A percentile compares a stretch with the other conserved stretches of the same genome.
phyloP scores from a whole-genome alignment of 2,113 vertebrate genomes.

The Ovis canadensis region DNA sequence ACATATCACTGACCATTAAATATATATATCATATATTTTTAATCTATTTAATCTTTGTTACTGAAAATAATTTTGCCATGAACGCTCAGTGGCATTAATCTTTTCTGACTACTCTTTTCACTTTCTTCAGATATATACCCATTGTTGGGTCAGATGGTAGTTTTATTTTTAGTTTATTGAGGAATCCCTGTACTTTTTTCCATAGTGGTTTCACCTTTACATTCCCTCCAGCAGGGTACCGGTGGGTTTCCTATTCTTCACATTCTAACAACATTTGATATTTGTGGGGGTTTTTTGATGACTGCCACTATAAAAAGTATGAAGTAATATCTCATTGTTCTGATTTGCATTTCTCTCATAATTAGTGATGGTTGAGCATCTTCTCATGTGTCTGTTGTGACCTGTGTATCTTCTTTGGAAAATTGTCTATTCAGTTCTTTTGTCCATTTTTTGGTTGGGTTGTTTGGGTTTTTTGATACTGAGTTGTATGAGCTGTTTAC shows the following conservation, averaged over 20 bases:
- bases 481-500: neutral
- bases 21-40: neutral
- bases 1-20: neutral
- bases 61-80: neutral
- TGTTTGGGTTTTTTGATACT: neutral
- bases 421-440: neutral
- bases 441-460: neutral
- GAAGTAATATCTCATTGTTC: neutral
- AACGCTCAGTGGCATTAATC: neutral
- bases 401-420: neutral
- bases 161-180: neutral
- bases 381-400: neutral
- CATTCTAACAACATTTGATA: neutral
- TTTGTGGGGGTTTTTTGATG: neutral
- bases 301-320: neutral
- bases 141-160: neutral
- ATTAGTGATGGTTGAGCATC: neutral
- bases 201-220: neutral
- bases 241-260: neutral
- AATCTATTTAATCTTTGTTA: neutral
- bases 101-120: neutral
- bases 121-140: neutral
- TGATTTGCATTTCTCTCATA: neutral
- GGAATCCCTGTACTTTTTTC: neutral
- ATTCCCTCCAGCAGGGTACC: neutral